phyloP scores from a whole-genome alignment of 2,888 invertebrate genomes.

The Eledona agricola region DNA sequence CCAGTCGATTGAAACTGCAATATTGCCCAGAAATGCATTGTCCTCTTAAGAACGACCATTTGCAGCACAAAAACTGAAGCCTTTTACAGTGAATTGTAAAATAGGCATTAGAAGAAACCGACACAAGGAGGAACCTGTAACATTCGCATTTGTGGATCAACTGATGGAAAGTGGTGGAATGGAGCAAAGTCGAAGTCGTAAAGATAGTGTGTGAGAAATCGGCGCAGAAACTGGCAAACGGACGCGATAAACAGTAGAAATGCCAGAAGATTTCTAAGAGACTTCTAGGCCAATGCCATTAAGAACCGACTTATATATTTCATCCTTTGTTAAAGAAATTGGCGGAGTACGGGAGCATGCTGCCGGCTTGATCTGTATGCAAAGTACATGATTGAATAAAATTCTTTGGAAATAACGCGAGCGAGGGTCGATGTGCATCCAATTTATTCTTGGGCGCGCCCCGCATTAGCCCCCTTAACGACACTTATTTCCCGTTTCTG shows the following conservation, averaged over 20 bases:
- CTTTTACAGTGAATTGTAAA: too few relatives aligned
- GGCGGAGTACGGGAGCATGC: constrained; percentile 23
- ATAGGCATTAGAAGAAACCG: too few relatives aligned
- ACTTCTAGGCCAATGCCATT: not conserved
- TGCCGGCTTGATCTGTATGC: constrained; percentile 43
- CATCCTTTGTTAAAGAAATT: constrained; percentile 29
- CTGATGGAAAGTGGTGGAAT: too few relatives aligned
- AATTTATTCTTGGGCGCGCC: constrained; percentile 41
- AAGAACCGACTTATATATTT: constrained; percentile 5
- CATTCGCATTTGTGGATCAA: too few relatives aligned
- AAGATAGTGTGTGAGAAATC: too few relatives aligned
- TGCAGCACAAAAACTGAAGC: too few relatives aligned
- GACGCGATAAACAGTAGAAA: too few relatives aligned
- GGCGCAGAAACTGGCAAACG: too few relatives aligned
- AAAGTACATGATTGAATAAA: constrained; percentile 46
- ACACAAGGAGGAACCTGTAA: too few relatives aligned
- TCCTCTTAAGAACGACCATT: constrained; percentile 9
- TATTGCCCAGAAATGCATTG: constrained; percentile 4
- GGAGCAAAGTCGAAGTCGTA: too few relatives aligned
- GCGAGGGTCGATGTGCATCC: constrained; percentile 44
- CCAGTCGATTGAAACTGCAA: constrained; percentile 21
- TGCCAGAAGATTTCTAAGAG: too few relatives aligned
- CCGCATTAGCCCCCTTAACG: constrained; percentile 43
- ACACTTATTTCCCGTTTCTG: constrained; percentile 43
- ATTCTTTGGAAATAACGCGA: constrained; percentile 43